Evolutionary conservation across 2,888 invertebrate species (phyloP), one percentile per base, ranked within the genome.

Genomic region (Caenorhabditis sp.): DNA sequence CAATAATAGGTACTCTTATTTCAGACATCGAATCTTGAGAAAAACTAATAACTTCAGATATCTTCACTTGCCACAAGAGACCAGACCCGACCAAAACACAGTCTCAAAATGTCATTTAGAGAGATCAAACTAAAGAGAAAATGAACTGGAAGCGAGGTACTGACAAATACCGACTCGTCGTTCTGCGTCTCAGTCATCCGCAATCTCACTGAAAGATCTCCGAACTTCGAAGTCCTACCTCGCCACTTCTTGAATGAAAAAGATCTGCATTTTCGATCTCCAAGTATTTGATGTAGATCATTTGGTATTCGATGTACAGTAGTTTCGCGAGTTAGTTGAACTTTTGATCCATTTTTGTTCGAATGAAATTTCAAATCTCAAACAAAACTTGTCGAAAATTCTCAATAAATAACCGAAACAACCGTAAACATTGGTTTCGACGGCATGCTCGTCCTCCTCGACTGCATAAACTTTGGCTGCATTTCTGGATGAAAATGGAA

Each of bases 401-500:
- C 26, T 26, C 5, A n/a, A 4, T 47, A 47, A 31, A 70, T 22
- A 2, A 47, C 41, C 1, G 63, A 73, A 26, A 59, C 63, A 14
- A 26, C 19, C 1, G 73, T 73, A 19, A 73, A 73, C 49, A 73
- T 38, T n/a, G 35, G 16, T 22, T 70, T 70, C 3, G 47, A 19
- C 19, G 14, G 28, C 1, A 28, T 44, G 22, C 31, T 31, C 12
- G 28, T 59, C 16, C 31, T 28, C 19, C 51, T 49, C 4, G 63
- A 28, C 19, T 35, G 49, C 19, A 77, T 22, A 51, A 59, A 77
- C 19, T 38, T 61, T 14, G 79, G 79, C 10, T 79, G 72, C n/a
- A 72, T 19, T 56, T 79, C 79, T 5, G 79, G 64, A 24, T 79
- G 70, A 38, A 79, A 79, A 31, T 64, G 56, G 38, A 79, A 64